Conservation (phyloP, 2,888 invertebrate species). For the Ennomos erosarius region DNA sequence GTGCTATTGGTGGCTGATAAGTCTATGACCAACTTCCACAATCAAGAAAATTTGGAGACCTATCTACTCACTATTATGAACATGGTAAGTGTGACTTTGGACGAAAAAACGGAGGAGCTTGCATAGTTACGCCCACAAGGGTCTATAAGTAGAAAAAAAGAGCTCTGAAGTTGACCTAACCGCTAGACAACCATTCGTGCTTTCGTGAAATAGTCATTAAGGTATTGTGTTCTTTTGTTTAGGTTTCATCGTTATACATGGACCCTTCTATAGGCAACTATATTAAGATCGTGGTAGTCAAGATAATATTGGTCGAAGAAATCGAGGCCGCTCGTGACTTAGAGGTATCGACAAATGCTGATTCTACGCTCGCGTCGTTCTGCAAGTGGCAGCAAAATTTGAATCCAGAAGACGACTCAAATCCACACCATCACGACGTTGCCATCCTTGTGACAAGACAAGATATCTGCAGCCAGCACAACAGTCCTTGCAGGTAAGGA, state of each 20-base stretch:
- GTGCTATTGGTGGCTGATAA: slow-evolving; percentile 94
- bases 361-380: slow-evolving; percentile 92
- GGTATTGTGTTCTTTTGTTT: slow-evolving; percentile 30
- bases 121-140: too few species aligned
- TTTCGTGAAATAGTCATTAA: not conserved
- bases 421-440: slow-evolving; percentile 96
- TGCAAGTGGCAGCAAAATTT: slow-evolving; percentile 93
- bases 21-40: slow-evolving; percentile 94
- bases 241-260: slow-evolving; percentile 92
- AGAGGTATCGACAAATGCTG: slow-evolving; percentile 92
- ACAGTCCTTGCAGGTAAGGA: slow-evolving; percentile 82
- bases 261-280: slow-evolving; percentile 96
- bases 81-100: slow-evolving; percentile 86
- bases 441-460: slow-evolving; percentile 93
- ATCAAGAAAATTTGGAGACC: slow-evolving; percentile 92
- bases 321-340: slow-evolving; percentile 86
- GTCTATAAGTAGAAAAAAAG: too few species aligned
- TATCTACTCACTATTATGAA: slow-evolving; percentile 97
- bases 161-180: too few species aligned
- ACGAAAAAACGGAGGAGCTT: slow-evolving; percentile 4
- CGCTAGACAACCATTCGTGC: not conserved
- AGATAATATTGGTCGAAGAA: slow-evolving; percentile 91
- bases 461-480: slow-evolving; percentile 88
- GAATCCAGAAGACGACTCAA: slow-evolving; percentile 90
- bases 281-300: slow-evolving; percentile 95